Evolutionary conservation across 2,113 vertebrate genomes (phyloP).

Genomic region (Pteronura brasiliensis): DNA sequence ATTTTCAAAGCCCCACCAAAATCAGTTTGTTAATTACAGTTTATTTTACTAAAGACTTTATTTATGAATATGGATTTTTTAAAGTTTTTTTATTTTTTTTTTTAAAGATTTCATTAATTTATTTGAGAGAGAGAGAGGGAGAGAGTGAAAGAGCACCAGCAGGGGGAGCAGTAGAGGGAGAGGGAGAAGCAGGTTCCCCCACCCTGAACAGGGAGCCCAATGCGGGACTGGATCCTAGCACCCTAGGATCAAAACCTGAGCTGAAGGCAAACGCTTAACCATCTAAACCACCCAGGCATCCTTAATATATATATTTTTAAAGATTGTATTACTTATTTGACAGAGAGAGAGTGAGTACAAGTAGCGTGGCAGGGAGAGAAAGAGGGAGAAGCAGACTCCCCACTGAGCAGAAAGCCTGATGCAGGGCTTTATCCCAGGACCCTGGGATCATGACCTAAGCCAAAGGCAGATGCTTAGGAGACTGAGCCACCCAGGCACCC

Average conservation of each 20-base stretch:
- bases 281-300: too few species aligned
- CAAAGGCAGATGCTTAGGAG: background rate
- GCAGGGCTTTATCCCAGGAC: background rate
- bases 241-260: too few species aligned
- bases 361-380: too few species aligned
- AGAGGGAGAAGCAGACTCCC: background rate
- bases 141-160: too few species aligned
- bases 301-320: background rate
- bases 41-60: background rate
- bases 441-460: background rate
- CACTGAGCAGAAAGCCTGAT: background rate
- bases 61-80: background rate
- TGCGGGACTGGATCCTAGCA: too few species aligned
- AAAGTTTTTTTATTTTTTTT: too few species aligned
- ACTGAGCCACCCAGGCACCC: background rate
- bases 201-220: too few species aligned
- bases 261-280: too few species aligned
- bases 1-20: background rate
- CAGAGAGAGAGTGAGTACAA: background rate
- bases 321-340: background rate
- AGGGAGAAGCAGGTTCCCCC: too few species aligned
- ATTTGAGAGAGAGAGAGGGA: too few species aligned
- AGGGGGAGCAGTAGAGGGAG: too few species aligned
- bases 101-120: too few species aligned
- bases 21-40: background rate